Percentiles rank a stretch among this genome's conserved stretches.
phyloP scores from a whole-genome alignment of 2,888 invertebrate species.

The Laothoe populi region DNA sequence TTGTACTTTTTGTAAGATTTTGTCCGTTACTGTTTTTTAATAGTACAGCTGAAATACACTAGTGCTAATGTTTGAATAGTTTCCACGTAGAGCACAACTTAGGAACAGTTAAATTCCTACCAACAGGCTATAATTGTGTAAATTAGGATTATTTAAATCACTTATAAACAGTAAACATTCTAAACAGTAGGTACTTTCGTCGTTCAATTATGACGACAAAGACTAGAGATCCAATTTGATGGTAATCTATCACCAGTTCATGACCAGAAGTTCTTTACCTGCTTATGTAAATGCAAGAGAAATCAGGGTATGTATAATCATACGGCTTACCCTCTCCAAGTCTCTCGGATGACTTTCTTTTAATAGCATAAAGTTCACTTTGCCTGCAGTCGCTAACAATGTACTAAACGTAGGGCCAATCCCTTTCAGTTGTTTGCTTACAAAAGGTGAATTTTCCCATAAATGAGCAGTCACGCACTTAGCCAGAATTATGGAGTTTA shows the following conservation, averaged over 20 bases:
- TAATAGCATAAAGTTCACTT: conserved; percentile 87
- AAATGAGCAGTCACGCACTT: conserved; percentile 88
- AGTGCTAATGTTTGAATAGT: too few species aligned
- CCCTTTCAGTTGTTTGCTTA: conserved; percentile 88
- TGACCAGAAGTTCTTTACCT: conserved; percentile 6
- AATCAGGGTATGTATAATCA: conserved; percentile 31
- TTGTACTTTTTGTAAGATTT: too few species aligned
- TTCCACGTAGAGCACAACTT: not conserved
- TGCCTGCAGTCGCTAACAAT: conserved; percentile 87
- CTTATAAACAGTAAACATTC: not conserved
- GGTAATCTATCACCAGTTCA: conserved; percentile 10
- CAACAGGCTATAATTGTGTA: not conserved
- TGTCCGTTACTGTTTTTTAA: too few species aligned
- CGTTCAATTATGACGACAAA: not conserved
- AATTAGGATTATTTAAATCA: not conserved
- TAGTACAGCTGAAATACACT: too few species aligned
- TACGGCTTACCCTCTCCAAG: conserved; percentile 89
- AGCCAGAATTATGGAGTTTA: conserved; percentile 85
- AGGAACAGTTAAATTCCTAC: not conserved
- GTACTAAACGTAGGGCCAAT: conserved; percentile 88
- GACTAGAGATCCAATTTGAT: conserved; percentile 11
- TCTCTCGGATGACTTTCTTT: conserved; percentile 89
- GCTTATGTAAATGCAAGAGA: not conserved
- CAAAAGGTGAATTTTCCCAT: conserved; percentile 90
- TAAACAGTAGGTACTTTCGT: too few species aligned